phyloP scores from a whole-genome alignment of 2,888 invertebrate species.

The Drosophila buzzatii region DNA sequence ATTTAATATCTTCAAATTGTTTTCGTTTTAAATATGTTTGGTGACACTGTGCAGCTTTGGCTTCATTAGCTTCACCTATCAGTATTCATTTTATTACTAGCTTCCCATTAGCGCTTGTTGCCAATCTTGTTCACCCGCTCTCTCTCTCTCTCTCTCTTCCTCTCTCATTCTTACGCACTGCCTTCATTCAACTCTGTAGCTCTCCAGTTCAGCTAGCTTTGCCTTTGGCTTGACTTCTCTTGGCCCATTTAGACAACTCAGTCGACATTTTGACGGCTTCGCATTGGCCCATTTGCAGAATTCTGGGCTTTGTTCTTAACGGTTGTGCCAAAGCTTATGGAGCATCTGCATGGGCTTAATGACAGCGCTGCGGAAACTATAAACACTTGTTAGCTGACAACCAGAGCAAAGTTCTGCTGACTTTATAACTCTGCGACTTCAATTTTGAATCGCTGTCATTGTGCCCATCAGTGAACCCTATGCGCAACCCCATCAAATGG shows the following conservation, averaged over 20 bases:
- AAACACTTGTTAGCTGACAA: slow-evolving; percentile 34
- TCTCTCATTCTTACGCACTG: neutral
- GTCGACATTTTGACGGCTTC: slow-evolving; percentile 27
- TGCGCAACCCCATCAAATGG: slow-evolving; percentile 37
- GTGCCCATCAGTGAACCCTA: slow-evolving; percentile 9
- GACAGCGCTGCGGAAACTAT: slow-evolving; percentile 25
- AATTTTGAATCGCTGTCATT: neutral
- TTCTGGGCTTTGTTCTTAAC: slow-evolving; percentile 2
- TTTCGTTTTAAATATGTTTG: neutral
- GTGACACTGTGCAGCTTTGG: slow-evolving; percentile 45
- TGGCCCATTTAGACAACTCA: slow-evolving; percentile 2
- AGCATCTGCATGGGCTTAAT: slow-evolving; percentile 1
- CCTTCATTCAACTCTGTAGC: neutral
- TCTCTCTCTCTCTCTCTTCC: neutral
- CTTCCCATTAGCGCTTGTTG: slow-evolving; percentile 50
- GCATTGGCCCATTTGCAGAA: neutral
- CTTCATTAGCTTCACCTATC: slow-evolving; percentile 33
- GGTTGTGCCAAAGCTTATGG: slow-evolving; percentile 8
- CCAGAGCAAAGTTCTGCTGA: slow-evolving; percentile 4
- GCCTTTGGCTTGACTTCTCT: slow-evolving; percentile 16
- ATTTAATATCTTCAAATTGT: neutral
- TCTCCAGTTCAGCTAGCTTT: slow-evolving; percentile 15
- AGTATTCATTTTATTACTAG: slow-evolving; percentile 28
- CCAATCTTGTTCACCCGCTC: slow-evolving; percentile 1
- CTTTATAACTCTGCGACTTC: neutral